phyloP scores from a whole-genome alignment of 35 echinoderm and acorn worm genomes.

The Chiridota heheva region DNA sequence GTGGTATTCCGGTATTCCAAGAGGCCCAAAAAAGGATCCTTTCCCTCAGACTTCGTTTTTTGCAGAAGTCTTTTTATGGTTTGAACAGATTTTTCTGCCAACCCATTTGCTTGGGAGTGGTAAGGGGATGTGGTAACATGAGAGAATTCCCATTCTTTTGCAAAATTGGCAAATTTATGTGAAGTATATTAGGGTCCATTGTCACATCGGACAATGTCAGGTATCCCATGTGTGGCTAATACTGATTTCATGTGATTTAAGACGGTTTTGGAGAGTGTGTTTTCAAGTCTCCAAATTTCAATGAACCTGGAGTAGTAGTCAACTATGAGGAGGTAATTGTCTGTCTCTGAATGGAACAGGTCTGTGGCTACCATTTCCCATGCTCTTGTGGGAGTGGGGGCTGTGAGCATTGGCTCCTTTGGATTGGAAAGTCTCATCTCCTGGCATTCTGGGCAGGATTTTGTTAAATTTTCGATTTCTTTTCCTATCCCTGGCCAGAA shows the following conservation, averaged over 20 bases:
- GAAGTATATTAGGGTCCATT: conserved; percentile 48
- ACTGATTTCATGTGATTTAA: conserved; percentile 30
- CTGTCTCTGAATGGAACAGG: conserved; percentile 12
- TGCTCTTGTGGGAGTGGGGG: not conserved
- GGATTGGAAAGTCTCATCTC: conserved; percentile 4
- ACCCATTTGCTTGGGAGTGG: conserved; percentile 28
- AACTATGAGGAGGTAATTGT: conserved; percentile 23
- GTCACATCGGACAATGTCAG: conserved; percentile 24
- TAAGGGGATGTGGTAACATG: conserved; percentile 34
- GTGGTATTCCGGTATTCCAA: conserved; percentile 29
- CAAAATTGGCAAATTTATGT: conserved; percentile 12
- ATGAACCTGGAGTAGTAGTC: too few relatives aligned
- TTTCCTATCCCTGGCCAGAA: conserved; percentile 44
- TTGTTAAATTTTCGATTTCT: conserved; percentile 44
- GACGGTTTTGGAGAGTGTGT: conserved; percentile 48
- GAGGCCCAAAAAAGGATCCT: conserved; percentile 27
- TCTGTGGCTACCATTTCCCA: conserved; percentile 28
- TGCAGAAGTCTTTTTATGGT: conserved; percentile 1
- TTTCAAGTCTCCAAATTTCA: too few relatives aligned
- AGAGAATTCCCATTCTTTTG: conserved; percentile 6
- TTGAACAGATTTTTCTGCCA: conserved; percentile 42
- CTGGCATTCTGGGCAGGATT: conserved; percentile 44
- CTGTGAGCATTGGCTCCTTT: conserved; percentile 16
- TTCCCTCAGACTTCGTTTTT: conserved; percentile 4
- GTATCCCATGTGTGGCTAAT: conserved; percentile 46